Base-by-base conservation (phyloP, 2,888 invertebrate species). In the Macrosiphum euphorbiae region DNA sequence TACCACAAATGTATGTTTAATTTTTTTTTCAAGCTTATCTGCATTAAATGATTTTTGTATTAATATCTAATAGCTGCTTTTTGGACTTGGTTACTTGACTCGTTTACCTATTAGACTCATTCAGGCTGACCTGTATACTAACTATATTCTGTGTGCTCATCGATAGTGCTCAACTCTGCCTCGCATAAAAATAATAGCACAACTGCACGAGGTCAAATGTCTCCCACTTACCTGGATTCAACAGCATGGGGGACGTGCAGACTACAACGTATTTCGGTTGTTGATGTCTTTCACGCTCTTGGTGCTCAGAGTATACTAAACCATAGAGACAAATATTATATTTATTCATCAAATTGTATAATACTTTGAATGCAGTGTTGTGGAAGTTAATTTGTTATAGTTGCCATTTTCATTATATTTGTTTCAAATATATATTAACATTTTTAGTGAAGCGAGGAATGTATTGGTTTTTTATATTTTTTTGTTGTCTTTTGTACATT, bases 401-500 rank as follows among this genome's bases (percentile, higher is more conserved):
- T 86, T 61, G 10, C 87, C 4, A 35, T 87, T 4, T 67, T 67
- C 44, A 58, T 89, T 61, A 44, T 89, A 16, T 84, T 87, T 7
- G 61, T 89, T 89, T 61, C 16, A 28, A 44, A 26, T 28, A 88
- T 55, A 50, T 41, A n/a, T 61, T 89, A 8, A 8, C n/a, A 41
- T 4, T 88, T 35, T 35, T 55, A 88, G 20, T 35, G 20, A 78
- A 78, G 20, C 16, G 1, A 67, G 5, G 20, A 35, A 88, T 88
- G 3, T 52, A 52, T 52, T 52, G 35, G 16, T 58, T n/a, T 58
- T 61, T n/a, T 90, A 67, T 86, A 67, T n/a, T n/a, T n/a, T n/a
- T n/a, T 61, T 92, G 47, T 86, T 86, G 58, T 4, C 28, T 86
- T 86, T 47, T 90, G n/a, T 88, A 88, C 13, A 50, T 35, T n/a